Evolutionary conservation across 2,888 invertebrate species (phyloP).

Genomic region (Chironomus tentans): DNA sequence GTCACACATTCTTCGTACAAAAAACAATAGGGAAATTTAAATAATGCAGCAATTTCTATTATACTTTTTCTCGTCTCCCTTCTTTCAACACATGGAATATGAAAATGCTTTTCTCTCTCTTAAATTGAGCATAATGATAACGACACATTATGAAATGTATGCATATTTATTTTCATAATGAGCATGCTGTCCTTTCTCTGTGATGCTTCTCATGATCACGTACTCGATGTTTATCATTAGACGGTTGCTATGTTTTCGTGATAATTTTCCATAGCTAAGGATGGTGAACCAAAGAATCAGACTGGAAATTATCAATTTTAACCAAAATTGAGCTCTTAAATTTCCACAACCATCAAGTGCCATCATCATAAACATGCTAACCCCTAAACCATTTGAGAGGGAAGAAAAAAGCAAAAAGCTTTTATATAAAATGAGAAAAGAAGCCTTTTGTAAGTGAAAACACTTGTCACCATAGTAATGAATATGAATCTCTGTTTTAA

Average conservation of each 20-base stretch:
- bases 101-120: background rate
- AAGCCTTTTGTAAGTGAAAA: background rate
- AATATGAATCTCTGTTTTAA: background rate
- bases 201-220: no score
- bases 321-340: no score
- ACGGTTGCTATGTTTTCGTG: no score
- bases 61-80: no score
- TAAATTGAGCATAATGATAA: background rate
- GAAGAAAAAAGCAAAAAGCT: background rate
- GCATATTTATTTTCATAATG: background rate
- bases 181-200: background rate
- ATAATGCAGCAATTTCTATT: background rate
- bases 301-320: no score
- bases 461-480: background rate
- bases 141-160: background rate
- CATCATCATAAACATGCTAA: background rate
- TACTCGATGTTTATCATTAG: no score
- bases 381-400: background rate
- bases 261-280: no score
- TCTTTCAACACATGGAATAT: background rate
- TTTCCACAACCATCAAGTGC: no score
- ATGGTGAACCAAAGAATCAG: no score
- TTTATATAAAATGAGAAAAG: background rate
- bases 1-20: background rate
- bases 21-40: background rate